phyloP scores from a whole-genome alignment of 2,888 invertebrate genomes.

The Caenorhabditis becei region DNA sequence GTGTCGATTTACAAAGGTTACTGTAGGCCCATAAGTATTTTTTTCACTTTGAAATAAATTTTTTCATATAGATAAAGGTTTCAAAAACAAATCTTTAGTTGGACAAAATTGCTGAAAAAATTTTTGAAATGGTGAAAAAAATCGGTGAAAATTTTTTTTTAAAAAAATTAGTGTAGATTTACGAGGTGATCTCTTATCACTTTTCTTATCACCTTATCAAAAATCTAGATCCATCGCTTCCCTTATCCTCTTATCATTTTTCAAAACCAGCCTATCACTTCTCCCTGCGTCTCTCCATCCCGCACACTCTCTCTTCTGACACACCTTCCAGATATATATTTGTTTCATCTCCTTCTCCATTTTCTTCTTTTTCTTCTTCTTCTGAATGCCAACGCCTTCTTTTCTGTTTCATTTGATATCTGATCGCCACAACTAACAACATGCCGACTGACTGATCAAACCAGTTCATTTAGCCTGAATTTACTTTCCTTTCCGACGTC shows the following conservation, averaged over 20 bases:
- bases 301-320: constrained; percentile 16
- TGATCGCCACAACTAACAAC: constrained; percentile 11
- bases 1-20: no score
- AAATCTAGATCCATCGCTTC: background rate
- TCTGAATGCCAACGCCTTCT: constrained; percentile 24
- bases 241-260: constrained; percentile 10
- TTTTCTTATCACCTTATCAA: constrained; percentile 14
- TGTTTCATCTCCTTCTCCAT: constrained; percentile 24
- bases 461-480: constrained; percentile 32
- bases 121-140: no score
- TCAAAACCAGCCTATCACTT: constrained; percentile 54
- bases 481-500: constrained; percentile 4
- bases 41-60: no score
- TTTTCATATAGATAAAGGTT: no score
- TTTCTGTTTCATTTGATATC: constrained; percentile 27
- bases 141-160: no score
- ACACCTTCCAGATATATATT: constrained; percentile 55
- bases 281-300: constrained; percentile 25
- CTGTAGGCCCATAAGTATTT: no score
- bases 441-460: constrained; percentile 17
- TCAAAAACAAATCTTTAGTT: no score
- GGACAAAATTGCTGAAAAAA: no score
- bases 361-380: background rate
- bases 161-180: no score
- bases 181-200: background rate